phyloP scores from a whole-genome alignment of 2,797 vertebrate species.

The Gymnothorax reevesii region DNA sequence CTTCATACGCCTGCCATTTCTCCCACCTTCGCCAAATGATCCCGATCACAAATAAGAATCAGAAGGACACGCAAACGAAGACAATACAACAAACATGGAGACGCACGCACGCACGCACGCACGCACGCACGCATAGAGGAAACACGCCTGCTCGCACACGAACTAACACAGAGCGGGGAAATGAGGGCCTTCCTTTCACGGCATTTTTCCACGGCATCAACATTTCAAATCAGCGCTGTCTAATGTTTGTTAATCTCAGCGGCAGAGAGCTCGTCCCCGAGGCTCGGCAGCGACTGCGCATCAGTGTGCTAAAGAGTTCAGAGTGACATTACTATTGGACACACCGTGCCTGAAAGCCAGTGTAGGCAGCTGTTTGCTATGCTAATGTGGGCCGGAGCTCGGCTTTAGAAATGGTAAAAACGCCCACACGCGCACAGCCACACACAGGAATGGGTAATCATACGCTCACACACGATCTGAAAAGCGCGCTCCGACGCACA shows the following conservation, averaged over 20 bases:
- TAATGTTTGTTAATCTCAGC: background rate
- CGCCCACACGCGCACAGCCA: background rate
- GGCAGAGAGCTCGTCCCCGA: background rate
- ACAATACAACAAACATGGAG: background rate
- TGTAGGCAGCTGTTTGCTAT: conserved; percentile 41
- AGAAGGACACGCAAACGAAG: background rate
- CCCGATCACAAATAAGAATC: background rate
- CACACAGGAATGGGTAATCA: background rate
- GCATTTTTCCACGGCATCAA: too few relatives aligned
- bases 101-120: background rate
- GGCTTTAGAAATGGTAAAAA: conserved; percentile 25
- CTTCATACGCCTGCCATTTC: background rate
- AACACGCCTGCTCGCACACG: too few relatives aligned
- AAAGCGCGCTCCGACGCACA: background rate
- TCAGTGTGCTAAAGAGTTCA: conserved; percentile 39
- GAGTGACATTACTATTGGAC: conserved; percentile 43
- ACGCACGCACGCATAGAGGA: too few relatives aligned
- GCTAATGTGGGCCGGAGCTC: conserved; percentile 41
- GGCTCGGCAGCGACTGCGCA: conserved; percentile 19
- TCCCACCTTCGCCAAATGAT: background rate
- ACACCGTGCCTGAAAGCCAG: conserved; percentile 43
- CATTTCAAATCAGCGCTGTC: background rate
- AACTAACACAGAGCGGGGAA: too few relatives aligned
- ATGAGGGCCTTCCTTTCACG: too few relatives aligned
- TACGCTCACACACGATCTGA: background rate